A percentile compares a stretch with the other conserved stretches of the same genome.
These are phyloP conservation scores for Alligator mississippiensis DNA, from an alignment of 2,113 vertebrate genomes.

Conservation along the genomic window DNA sequence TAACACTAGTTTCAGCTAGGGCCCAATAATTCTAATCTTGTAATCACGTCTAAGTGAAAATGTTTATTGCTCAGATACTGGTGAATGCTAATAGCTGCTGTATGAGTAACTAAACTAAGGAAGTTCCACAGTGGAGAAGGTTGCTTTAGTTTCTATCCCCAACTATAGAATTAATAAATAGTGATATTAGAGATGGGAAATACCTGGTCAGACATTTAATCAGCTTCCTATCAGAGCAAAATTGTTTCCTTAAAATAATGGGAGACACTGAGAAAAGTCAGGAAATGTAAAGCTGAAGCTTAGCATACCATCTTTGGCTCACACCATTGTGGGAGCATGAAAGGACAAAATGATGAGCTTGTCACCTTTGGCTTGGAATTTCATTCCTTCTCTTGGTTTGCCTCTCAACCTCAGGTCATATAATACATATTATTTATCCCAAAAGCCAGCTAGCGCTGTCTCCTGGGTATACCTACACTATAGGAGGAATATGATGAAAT, in stretches of 20 bases:
- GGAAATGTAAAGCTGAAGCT: conserved; percentile 1
- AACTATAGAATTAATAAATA: neutral
- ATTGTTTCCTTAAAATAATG: neutral
- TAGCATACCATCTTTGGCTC: neutral
- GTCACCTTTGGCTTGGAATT: neutral
- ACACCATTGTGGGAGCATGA: neutral
- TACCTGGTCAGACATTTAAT: neutral
- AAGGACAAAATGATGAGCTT: neutral
- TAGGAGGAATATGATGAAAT: neutral
- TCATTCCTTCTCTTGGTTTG: neutral
- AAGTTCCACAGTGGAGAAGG: neutral
- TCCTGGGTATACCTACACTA: neutral
- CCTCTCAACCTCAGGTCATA: neutral
- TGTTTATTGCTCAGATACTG: conserved; percentile 57
- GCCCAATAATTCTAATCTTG: conserved; percentile 70
- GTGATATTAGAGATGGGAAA: neutral
- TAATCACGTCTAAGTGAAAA: conserved; percentile 68
- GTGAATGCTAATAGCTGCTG: conserved; percentile 3
- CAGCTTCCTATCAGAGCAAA: neutral
- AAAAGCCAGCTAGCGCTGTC: neutral
- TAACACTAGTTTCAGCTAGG: conserved; percentile 40
- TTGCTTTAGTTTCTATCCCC: neutral
- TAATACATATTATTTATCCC: neutral
- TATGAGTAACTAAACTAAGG: neutral
- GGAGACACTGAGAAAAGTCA: neutral